phyloP scores from a whole-genome alignment of 2,888 invertebrate genomes.

The Cynaeus angustus region DNA sequence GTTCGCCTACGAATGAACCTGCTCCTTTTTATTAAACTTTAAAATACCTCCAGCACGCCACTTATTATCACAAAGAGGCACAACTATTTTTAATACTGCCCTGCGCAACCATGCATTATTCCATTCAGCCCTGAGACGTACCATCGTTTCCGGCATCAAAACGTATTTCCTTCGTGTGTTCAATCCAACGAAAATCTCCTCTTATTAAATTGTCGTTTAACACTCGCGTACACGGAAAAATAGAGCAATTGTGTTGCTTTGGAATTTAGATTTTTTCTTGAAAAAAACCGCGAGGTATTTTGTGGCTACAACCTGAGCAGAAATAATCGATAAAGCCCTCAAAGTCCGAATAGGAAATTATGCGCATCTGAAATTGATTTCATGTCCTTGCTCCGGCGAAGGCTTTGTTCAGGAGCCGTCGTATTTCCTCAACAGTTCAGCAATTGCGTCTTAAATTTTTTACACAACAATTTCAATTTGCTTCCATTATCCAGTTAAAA shows the following conservation, averaged over 20 bases:
- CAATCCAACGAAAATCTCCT: background rate
- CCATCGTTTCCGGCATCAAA: slow-evolving; percentile 32
- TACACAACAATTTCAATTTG: slow-evolving; percentile 45
- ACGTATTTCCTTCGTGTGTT: slow-evolving; percentile 16
- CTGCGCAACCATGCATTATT: slow-evolving; percentile 34
- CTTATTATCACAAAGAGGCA: slow-evolving; percentile 39
- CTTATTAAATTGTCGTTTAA: slow-evolving; percentile 24
- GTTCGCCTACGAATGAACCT: slow-evolving; percentile 46
- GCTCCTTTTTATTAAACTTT: slow-evolving; percentile 45
- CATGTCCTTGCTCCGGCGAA: slow-evolving; percentile 34
- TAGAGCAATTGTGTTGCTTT: no score
- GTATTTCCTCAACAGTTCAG: slow-evolving; percentile 28
- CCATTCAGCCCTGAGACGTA: slow-evolving; percentile 22
- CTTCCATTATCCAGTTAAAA: slow-evolving; percentile 47
- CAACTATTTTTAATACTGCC: slow-evolving; percentile 42
- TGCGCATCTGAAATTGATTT: slow-evolving; percentile 42
- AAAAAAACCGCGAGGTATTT: no score
- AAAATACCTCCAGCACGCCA: slow-evolving; percentile 45
- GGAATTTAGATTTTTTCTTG: no score
- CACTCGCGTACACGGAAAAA: background rate
- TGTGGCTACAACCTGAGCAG: background rate
- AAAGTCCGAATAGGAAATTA: slow-evolving; percentile 32
- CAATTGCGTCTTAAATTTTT: slow-evolving; percentile 45
- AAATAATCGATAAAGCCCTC: slow-evolving; percentile 34
- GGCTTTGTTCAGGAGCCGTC: slow-evolving; percentile 31